phyloP scores from a whole-genome alignment of 2,113 vertebrate genomes.

The Stigmatopora nigra region DNA sequence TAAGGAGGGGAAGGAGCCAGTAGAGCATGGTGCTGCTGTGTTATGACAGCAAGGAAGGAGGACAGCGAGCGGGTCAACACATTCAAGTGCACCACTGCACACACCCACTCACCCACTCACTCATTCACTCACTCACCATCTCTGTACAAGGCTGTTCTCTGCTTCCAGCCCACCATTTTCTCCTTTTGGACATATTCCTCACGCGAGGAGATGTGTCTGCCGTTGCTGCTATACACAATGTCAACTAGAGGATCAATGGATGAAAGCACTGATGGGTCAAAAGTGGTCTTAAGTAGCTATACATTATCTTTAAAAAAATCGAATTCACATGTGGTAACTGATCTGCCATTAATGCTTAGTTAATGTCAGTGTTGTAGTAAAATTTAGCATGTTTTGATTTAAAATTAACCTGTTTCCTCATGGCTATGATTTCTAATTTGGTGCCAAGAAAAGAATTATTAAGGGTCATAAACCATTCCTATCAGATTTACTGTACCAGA shows the following conservation, averaged over 20 bases:
- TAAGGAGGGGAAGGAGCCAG: conserved; percentile 42
- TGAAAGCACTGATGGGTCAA: conserved; percentile 37
- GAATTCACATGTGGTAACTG: background rate
- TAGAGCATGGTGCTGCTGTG: conserved; percentile 45
- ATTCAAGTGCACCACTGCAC: conserved; percentile 37
- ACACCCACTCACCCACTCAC: conserved; percentile 87
- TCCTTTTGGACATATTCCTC: conserved; percentile 78
- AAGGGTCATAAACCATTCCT: too few relatives aligned
- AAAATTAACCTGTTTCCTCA: too few relatives aligned
- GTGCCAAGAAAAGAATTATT: too few relatives aligned
- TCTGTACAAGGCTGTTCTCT: conserved; percentile 77
- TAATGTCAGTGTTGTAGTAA: too few relatives aligned
- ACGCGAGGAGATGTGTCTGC: conserved; percentile 73
- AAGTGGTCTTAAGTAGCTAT: background rate
- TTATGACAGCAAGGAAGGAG: conserved; percentile 41
- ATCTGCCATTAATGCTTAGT: too few relatives aligned
- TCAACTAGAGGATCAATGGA: conserved; percentile 76
- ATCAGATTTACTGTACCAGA: too few relatives aligned
- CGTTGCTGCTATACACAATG: conserved; percentile 79
- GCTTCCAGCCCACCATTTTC: conserved; percentile 80
- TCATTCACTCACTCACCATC: conserved; percentile 91
- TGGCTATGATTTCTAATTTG: too few relatives aligned
- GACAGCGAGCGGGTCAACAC: conserved; percentile 34
- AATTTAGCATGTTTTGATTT: too few relatives aligned
- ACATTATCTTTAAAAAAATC: background rate